Conservation (phyloP, 2,113 vertebrate genomes). For the Crotalus helleri region DNA sequence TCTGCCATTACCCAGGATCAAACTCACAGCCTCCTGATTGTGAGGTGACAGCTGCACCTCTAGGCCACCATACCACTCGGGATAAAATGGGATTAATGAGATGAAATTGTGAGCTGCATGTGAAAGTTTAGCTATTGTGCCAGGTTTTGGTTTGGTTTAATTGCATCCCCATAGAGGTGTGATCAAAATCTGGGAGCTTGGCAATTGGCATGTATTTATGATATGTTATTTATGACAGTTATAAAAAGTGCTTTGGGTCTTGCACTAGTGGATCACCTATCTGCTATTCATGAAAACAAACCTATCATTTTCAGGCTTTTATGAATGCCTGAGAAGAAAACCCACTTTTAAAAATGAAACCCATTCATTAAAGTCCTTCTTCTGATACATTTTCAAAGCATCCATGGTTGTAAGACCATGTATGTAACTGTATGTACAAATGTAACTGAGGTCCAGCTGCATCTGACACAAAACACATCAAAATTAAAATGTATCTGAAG, state of each 20-base stretch:
- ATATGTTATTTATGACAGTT: background rate
- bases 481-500: background rate
- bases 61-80: background rate
- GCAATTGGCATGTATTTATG: background rate
- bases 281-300: background rate
- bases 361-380: background rate
- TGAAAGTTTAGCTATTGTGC: background rate
- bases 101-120: background rate
- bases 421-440: background rate
- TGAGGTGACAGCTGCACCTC: background rate
- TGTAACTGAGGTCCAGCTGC: background rate
- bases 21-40: background rate
- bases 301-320: background rate
- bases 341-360: background rate
- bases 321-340: background rate
- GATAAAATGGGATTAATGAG: background rate
- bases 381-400: background rate
- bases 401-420: background rate
- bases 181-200: background rate
- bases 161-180: background rate
- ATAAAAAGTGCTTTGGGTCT: background rate
- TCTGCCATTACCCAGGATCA: background rate
- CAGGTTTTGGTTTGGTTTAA: background rate
- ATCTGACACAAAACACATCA: background rate
- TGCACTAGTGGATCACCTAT: background rate